Conservation (phyloP, 2,797 vertebrate genomes). For the Chrysocyon brachyurus region DNA sequence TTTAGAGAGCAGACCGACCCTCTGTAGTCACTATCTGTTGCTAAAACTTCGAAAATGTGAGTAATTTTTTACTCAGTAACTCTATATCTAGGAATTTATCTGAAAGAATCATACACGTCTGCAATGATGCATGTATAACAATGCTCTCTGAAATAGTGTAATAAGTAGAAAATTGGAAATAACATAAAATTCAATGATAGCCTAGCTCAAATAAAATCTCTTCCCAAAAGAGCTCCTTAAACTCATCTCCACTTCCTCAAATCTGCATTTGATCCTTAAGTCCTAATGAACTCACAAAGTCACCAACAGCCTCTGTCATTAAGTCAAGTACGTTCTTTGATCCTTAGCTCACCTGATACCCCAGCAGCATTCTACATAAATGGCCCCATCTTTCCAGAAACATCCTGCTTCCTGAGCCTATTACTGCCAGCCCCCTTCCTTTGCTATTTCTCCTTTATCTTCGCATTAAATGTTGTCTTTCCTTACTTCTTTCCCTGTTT, state of each 20-base stretch:
- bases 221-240: constrained; percentile 32
- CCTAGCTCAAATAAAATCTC: constrained; percentile 37
- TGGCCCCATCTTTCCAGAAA: background rate
- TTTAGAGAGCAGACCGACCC: background rate
- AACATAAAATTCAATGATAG: constrained; percentile 55
- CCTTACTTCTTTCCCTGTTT: background rate
- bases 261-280: background rate
- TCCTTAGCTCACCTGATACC: background rate
- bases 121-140: background rate
- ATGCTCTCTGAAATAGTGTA: constrained; percentile 56
- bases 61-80: constrained; percentile 59
- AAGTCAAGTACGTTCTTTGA: background rate
- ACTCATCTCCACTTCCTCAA: constrained; percentile 27
- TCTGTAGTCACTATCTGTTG: background rate
- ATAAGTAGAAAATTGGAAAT: constrained; percentile 70
- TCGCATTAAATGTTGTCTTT: background rate
- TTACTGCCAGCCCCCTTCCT: background rate
- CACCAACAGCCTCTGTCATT: background rate
- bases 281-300: background rate
- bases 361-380: background rate
- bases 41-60: constrained; percentile 45
- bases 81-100: constrained; percentile 41
- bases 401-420: background rate
- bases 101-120: constrained; percentile 36
- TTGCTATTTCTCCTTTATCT: background rate